Conservation (phyloP, 2,113 vertebrate genomes). For the Nothobranchius furzeri region DNA sequence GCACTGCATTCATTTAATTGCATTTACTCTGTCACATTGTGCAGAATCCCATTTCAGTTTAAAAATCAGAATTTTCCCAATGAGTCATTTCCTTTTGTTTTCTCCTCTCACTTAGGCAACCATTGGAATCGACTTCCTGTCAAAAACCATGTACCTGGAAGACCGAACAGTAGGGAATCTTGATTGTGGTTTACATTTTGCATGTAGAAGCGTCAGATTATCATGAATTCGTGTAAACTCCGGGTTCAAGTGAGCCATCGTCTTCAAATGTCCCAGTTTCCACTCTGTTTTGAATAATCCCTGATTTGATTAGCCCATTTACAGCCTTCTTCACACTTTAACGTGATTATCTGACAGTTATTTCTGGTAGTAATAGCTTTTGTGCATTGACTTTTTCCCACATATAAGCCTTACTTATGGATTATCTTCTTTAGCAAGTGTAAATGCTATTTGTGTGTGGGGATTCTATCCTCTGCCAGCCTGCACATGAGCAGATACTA, state of each 20-base stretch:
- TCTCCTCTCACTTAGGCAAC: constrained; percentile 70
- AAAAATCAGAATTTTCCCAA: constrained; percentile 11
- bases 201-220: background rate
- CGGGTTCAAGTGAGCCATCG: constrained; percentile 18
- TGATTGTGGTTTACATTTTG: constrained; percentile 19
- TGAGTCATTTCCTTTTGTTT: constrained; percentile 20
- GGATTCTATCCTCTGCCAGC: constrained; percentile 46
- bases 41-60: constrained; percentile 3
- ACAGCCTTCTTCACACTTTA: constrained; percentile 50
- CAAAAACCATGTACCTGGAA: constrained; percentile 84
- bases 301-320: constrained; percentile 64
- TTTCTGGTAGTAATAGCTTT: constrained; percentile 49
- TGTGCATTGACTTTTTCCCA: constrained; percentile 32
- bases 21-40: background rate
- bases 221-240: background rate
- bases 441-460: constrained; percentile 49
- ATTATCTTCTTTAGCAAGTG: constrained; percentile 53
- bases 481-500: constrained; percentile 21
- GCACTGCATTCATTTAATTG: too few species aligned
- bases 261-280: constrained; percentile 38
- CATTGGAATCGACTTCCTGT: constrained; percentile 83
- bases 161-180: constrained; percentile 78
- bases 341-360: constrained; percentile 62
- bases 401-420: constrained; percentile 37
- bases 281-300: constrained; percentile 55